Evolutionary conservation across 2,113 vertebrate genomes (phyloP).

Genomic region (Hassar affinis): DNA sequence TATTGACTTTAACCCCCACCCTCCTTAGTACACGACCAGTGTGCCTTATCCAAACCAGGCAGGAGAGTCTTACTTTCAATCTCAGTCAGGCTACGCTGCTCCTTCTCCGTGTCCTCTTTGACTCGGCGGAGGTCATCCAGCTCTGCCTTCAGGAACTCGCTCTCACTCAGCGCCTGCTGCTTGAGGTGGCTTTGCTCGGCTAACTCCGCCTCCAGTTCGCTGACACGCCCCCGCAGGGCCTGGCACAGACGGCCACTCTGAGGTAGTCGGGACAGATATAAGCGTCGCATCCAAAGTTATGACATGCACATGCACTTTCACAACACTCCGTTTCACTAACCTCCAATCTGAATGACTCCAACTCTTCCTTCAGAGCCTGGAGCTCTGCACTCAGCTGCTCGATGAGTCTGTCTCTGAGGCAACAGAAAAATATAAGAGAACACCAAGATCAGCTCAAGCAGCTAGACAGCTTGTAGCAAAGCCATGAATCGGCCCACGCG

Average conservation of each 20-base stretch:
- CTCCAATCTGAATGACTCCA: constrained; percentile 85
- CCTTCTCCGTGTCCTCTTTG: constrained; percentile 89
- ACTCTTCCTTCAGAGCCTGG: constrained; percentile 81
- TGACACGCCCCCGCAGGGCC: constrained; percentile 83
- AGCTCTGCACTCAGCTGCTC: constrained; percentile 86
- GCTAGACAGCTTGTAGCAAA: background rate
- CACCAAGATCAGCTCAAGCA: background rate
- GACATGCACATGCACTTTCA: background rate
- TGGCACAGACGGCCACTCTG: constrained; percentile 81
- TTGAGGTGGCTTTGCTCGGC: constrained; percentile 91
- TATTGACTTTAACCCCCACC: background rate
- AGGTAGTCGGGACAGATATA: background rate
- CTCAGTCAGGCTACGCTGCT: constrained; percentile 90
- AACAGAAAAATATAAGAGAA: constrained; percentile 14
- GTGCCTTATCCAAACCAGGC: background rate
- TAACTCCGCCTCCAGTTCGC: constrained; percentile 90
- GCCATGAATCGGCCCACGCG: background rate
- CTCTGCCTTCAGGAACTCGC: constrained; percentile 87
- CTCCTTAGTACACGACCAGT: background rate
- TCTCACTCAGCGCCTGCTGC: constrained; percentile 85
- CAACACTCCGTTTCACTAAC: constrained; percentile 61
- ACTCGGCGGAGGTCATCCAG: constrained; percentile 89
- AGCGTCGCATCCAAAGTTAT: background rate
- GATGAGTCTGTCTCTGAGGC: constrained; percentile 85
- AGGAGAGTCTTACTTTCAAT: constrained; percentile 81